These are phyloP conservation scores for Monopis laevigella DNA, from an alignment of 2,888 invertebrate genomes.

Conservation along the genomic window DNA sequence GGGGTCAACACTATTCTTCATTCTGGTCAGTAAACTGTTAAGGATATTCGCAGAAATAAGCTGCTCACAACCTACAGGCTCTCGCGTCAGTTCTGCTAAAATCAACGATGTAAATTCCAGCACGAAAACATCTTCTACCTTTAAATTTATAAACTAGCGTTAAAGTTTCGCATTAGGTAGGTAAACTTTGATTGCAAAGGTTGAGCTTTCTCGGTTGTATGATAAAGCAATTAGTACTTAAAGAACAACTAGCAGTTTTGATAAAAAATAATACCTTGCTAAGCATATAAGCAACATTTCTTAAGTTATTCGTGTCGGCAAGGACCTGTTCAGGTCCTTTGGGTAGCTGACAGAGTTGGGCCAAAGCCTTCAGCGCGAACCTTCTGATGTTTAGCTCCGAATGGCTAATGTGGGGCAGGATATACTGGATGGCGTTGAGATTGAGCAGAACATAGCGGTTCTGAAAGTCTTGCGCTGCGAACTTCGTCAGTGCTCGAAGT, in stretches of 20 bases:
- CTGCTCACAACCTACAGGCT: slow-evolving; percentile 54
- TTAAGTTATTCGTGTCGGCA: slow-evolving; percentile 38
- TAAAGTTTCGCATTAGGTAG: no score
- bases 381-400: slow-evolving; percentile 46
- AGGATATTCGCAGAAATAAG: slow-evolving; percentile 50
- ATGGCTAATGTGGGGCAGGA: slow-evolving; percentile 46
- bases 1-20: slow-evolving; percentile 61
- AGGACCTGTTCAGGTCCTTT: slow-evolving; percentile 54
- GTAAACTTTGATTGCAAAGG: no score
- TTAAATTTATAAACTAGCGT: no score
- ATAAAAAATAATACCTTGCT: slow-evolving; percentile 36
- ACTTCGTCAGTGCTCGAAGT: slow-evolving; percentile 53
- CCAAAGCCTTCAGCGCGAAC: slow-evolving; percentile 61
- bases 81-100: slow-evolving; percentile 55
- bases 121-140: slow-evolving; percentile 60
- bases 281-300: slow-evolving; percentile 45
- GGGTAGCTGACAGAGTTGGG: slow-evolving; percentile 56
- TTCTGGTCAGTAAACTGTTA: slow-evolving; percentile 48
- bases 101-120: slow-evolving; percentile 63
- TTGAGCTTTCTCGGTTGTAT: no score
- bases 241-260: background rate
- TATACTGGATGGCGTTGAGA: slow-evolving; percentile 38
- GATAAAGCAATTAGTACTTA: background rate
- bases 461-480: slow-evolving; percentile 44
- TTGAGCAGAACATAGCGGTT: slow-evolving; percentile 42